These are phyloP conservation scores for Xenopus borealis DNA, from an alignment of 2,113 vertebrate genomes.

Conservation along the genomic window DNA sequence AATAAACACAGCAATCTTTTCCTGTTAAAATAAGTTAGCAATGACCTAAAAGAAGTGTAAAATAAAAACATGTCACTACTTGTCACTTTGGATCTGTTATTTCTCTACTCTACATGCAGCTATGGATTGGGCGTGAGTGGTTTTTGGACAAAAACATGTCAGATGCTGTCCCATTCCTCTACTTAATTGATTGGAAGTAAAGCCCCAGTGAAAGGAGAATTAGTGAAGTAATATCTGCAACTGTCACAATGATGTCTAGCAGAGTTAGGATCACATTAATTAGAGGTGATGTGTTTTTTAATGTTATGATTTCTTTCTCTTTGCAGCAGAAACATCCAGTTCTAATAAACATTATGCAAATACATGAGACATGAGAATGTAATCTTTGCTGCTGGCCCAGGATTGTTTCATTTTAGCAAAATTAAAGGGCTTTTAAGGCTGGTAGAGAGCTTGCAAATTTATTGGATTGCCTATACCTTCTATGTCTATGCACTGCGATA, in stretches of 20 bases:
- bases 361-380: no score
- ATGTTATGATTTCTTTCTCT: not conserved
- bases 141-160: not conserved
- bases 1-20: no score
- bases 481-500: no score
- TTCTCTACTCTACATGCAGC: not conserved
- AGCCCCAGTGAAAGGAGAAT: constrained; percentile 33
- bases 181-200: constrained; percentile 39
- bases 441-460: no score
- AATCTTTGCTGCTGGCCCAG: no score
- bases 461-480: no score
- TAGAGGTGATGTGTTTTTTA: constrained; percentile 22
- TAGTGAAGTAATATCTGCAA: constrained; percentile 14
- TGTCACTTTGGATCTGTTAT: constrained; percentile 58
- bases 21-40: no score
- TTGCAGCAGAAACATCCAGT: not conserved
- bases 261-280: constrained; percentile 29
- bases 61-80: constrained; percentile 56
- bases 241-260: constrained; percentile 21
- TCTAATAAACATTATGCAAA: not conserved
- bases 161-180: constrained; percentile 1
- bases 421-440: no score
- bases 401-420: no score
- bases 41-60: constrained; percentile 12
- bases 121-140: no score